phyloP scores from a whole-genome alignment of 2,888 invertebrate species.

The Pseudeuparius sepicola region DNA sequence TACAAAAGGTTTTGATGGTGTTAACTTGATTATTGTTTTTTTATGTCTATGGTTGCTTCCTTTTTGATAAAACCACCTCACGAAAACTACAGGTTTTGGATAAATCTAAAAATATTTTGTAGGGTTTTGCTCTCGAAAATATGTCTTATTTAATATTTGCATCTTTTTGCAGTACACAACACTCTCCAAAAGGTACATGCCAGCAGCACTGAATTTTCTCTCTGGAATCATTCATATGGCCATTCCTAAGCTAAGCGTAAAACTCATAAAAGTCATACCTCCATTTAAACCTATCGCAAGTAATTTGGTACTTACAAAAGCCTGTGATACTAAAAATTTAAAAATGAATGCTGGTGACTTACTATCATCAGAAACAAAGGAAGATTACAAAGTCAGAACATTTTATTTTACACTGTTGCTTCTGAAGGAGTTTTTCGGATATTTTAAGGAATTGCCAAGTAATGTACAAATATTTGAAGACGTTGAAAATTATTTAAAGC shows the following conservation, averaged over 20 bases:
- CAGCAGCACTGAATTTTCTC: conserved; percentile 71
- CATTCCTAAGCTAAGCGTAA: conserved; percentile 50
- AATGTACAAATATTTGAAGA: conserved; percentile 42
- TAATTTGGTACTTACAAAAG: conserved; percentile 45
- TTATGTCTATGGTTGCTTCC: too few species aligned
- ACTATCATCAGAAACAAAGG: conserved; percentile 41
- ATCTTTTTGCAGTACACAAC: conserved; percentile 63
- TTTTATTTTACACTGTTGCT: conserved; percentile 48
- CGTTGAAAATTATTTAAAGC: conserved; percentile 45
- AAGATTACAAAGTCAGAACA: conserved; percentile 55
- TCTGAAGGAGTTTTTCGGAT: conserved; percentile 48
- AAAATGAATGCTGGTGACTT: conserved; percentile 51
- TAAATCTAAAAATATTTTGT: too few species aligned
- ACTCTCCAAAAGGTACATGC: conserved; percentile 70
- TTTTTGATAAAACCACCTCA: too few species aligned
- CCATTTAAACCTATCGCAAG: conserved; percentile 51
- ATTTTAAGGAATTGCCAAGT: conserved; percentile 38
- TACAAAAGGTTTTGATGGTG: too few species aligned
- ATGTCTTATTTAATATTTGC: too few species aligned
- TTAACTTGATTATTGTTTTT: too few species aligned
- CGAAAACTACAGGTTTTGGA: too few species aligned
- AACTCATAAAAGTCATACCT: conserved; percentile 52
- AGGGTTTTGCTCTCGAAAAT: too few species aligned
- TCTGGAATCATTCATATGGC: conserved; percentile 65
- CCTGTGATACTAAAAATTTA: conserved; percentile 34